phyloP scores from a whole-genome alignment of 37 sponge, comb jelly and placozoan genomes.

The Dysidea cf. avara region DNA sequence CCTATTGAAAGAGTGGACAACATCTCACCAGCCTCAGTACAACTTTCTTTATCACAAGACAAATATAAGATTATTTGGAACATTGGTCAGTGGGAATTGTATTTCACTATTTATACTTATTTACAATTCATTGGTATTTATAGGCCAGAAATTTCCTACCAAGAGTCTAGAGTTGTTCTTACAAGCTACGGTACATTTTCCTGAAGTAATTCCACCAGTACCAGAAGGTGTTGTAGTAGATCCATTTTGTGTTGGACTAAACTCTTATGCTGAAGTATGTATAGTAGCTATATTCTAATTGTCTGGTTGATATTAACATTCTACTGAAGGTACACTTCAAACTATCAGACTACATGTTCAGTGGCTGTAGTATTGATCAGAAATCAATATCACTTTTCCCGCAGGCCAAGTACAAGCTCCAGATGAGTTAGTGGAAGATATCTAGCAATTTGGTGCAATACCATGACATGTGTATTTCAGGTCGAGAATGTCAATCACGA shows the following conservation, averaged over 20 bases:
- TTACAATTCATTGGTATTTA: neutral
- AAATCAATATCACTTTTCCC: slow-evolving; percentile 77
- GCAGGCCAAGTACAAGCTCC: slow-evolving; percentile 56
- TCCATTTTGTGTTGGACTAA: slow-evolving; percentile 76
- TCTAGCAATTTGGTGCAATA: neutral
- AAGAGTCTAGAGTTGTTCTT: slow-evolving; percentile 75
- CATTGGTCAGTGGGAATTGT: slow-evolving; percentile 43
- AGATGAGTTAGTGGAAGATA: slow-evolving; percentile 23
- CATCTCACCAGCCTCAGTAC: slow-evolving; percentile 41
- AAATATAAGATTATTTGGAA: slow-evolving; percentile 78
- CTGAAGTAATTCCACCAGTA: slow-evolving; percentile 14
- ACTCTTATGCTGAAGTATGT: slow-evolving; percentile 77
- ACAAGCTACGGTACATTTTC: slow-evolving; percentile 77
- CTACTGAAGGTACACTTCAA: slow-evolving; percentile 65
- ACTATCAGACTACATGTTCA: slow-evolving; percentile 64
- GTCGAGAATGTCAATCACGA: slow-evolving; percentile 26
- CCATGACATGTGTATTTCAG: slow-evolving; percentile 7
- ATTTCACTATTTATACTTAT: too few relatives aligned
- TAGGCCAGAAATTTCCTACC: slow-evolving; percentile 85
- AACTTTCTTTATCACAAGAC: slow-evolving; percentile 50
- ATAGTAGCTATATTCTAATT: too few relatives aligned
- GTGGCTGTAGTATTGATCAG: slow-evolving; percentile 75
- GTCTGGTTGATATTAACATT: too few relatives aligned
- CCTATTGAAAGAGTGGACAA: slow-evolving; percentile 67
- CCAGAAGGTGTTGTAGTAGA: slow-evolving; percentile 14